Evolutionary conservation across 1,140 invertebrate species (phyloP), one percentile per base, ranked within the genome.

Genomic region (Chionoecetes opilio): DNA sequence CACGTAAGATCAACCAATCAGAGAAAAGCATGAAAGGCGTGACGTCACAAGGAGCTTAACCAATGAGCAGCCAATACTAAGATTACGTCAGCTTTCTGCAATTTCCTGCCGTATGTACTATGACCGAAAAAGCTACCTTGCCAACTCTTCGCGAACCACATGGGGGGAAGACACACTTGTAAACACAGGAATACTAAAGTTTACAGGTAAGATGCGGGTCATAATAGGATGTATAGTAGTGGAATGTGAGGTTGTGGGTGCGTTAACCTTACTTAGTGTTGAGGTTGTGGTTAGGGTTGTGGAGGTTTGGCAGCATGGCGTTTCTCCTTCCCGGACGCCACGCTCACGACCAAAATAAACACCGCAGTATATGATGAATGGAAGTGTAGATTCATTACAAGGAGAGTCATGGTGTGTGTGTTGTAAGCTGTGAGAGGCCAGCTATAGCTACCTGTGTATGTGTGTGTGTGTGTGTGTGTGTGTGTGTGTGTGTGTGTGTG

Each of bases 31-130:
- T n/a, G n/a, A n/a, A 46, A 90, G 46, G 9, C 17, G 37, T 90
- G 88, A 90, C 88, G 88, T 90, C 88, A 90, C 37, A 31, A 29
- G 29, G 0, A 31, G 37, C 37, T n/a, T 38, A 38, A 29, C 88
- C 88, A 90, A 90, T 90, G 37, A 38, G 17, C 11, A 46, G 6
- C 35, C 88, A 46, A 90, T 38, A 41, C 8, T 90, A 31, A 38
- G 26, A 46, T 90, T 38, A 90, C 88, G 88, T 90, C 88, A 90
- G 9, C 37, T 29, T 90, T 41, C 88, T 90, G 88, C 88, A 90
- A 90, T 90, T 90, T 90, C 88, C 88, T 90, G 88, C n/a, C n/a
- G 88, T 90, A 90, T 29, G 46, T 53, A 53, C 46, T 53, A 53
- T n/a, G n/a, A n/a, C 46, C 46, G 46, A 53, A n/a, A 26, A n/a